These are phyloP conservation scores for Triplophysa dalaica DNA, from an alignment of 2,113 vertebrate species.

Conservation along the genomic window DNA sequence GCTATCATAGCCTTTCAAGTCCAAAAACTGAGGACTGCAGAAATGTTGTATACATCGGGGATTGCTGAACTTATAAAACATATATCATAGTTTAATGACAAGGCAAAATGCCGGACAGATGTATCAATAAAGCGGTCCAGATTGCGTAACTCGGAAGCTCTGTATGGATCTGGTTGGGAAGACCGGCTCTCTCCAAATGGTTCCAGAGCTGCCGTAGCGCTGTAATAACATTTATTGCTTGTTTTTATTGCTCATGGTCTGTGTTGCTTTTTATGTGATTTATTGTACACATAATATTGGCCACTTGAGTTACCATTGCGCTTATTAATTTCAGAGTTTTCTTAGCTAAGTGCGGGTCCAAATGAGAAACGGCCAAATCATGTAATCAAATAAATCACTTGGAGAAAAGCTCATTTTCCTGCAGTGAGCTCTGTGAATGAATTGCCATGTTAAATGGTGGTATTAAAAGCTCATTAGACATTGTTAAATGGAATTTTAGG, in stretches of 20 bases:
- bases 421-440: slow-evolving; percentile 28
- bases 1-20: slow-evolving; percentile 66
- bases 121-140: slow-evolving; percentile 50
- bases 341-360: slow-evolving; percentile 15
- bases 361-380: slow-evolving; percentile 37
- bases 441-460: slow-evolving; percentile 29
- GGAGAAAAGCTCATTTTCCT: slow-evolving; percentile 35
- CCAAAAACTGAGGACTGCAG: slow-evolving; percentile 41
- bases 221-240: slow-evolving; percentile 54
- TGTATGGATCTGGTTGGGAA: slow-evolving; percentile 14
- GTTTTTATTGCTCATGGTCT: slow-evolving; percentile 44
- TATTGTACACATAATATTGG: slow-evolving; percentile 49
- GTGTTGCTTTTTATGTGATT: slow-evolving; percentile 43
- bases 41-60: slow-evolving; percentile 51
- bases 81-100: slow-evolving; percentile 50
- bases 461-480: slow-evolving; percentile 39
- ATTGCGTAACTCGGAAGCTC: slow-evolving; percentile 38
- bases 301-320: slow-evolving; percentile 18
- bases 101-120: slow-evolving; percentile 62
- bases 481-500: slow-evolving; percentile 28
- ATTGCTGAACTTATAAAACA: slow-evolving; percentile 58
- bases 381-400: slow-evolving; percentile 46
- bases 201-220: slow-evolving; percentile 49
- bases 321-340: slow-evolving; percentile 30
- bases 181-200: neutral